A percentile compares a stretch with the other conserved stretches of the same genome.
These are phyloP conservation scores for Phocides pigmalion DNA, from an alignment of 1,140 invertebrate species.

Conservation along the genomic window DNA sequence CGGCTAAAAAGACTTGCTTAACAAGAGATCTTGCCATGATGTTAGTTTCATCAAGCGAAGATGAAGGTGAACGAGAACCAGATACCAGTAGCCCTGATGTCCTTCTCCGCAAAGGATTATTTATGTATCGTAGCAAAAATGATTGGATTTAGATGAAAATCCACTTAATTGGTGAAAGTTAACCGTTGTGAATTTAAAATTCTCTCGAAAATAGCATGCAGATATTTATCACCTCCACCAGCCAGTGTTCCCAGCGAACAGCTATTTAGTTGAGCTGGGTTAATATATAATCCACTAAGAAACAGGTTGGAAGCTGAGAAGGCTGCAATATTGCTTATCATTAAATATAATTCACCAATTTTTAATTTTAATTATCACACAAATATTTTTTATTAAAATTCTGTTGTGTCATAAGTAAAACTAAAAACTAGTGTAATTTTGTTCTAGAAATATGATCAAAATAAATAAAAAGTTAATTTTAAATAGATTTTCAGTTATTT, in stretches of 20 bases:
- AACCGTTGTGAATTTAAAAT: slow-evolving; percentile 38
- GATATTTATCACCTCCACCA: slow-evolving; percentile 47
- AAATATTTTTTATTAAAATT: slow-evolving; percentile 9
- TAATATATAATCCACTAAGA: slow-evolving; percentile 49
- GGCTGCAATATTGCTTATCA: slow-evolving; percentile 51
- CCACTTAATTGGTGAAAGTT: slow-evolving; percentile 46
- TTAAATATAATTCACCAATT: slow-evolving; percentile 50
- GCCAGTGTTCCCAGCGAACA: slow-evolving; percentile 50
- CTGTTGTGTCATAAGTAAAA: not conserved
- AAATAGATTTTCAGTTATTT: slow-evolving; percentile 6
- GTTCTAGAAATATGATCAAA: slow-evolving; percentile 1
- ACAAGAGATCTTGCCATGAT: slow-evolving; percentile 37
- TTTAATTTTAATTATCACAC: slow-evolving; percentile 47
- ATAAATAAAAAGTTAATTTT: slow-evolving; percentile 1
- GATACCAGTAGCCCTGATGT: slow-evolving; percentile 15
- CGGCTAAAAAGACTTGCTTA: slow-evolving; percentile 34
- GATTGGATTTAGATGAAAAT: slow-evolving; percentile 44
- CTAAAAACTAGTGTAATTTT: not conserved
- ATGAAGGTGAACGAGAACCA: slow-evolving; percentile 27
- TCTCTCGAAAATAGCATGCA: slow-evolving; percentile 39
- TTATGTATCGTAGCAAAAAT: slow-evolving; percentile 34
- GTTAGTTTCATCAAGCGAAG: slow-evolving; percentile 36
- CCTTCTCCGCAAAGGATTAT: slow-evolving; percentile 31
- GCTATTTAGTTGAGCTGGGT: slow-evolving; percentile 46
- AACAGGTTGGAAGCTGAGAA: slow-evolving; percentile 48